Conservation (phyloP, 2,797 vertebrate genomes). For the Propithecus perrieri region DNA sequence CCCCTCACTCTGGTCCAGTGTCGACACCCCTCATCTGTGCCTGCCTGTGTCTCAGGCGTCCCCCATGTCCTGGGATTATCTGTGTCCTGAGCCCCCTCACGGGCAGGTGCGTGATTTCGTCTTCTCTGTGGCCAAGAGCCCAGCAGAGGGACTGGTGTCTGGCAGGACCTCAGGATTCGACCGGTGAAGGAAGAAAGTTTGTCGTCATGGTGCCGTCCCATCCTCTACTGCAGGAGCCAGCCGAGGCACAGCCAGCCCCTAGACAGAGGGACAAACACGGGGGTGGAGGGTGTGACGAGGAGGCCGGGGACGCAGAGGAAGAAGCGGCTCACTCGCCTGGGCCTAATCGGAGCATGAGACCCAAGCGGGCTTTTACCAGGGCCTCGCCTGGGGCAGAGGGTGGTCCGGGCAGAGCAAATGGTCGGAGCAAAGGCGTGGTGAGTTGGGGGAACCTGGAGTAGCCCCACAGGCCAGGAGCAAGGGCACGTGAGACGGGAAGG, state of each 20-base stretch:
- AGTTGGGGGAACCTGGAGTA: neutral
- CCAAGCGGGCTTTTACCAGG: neutral
- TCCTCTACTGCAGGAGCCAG: neutral
- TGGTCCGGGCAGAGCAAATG: neutral
- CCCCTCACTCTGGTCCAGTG: neutral
- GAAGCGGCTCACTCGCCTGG: no score
- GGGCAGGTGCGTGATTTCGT: no score
- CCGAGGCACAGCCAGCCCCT: neutral
- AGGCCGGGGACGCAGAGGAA: rapidly evolving
- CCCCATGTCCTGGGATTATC: rapidly evolving
- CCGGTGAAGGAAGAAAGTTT: rapidly evolving
- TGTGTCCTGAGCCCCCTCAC: neutral
- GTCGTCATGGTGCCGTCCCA: rapidly evolving
- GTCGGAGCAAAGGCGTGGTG: neutral
- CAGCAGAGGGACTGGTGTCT: neutral
- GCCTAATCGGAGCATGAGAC: neutral
- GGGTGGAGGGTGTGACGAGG: neutral
- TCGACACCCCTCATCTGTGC: rapidly evolving
- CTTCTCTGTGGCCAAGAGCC: neutral
- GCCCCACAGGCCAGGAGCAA: no score
- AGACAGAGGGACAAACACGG: rapidly evolving
- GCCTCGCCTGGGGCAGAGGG: neutral
- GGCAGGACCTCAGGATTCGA: rapidly evolving
- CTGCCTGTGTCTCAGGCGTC: neutral
- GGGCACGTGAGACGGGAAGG: rapidly evolving